These are phyloP conservation scores for Heliconius cydno DNA, from an alignment of 2,888 invertebrate species.

Conservation along the genomic window DNA sequence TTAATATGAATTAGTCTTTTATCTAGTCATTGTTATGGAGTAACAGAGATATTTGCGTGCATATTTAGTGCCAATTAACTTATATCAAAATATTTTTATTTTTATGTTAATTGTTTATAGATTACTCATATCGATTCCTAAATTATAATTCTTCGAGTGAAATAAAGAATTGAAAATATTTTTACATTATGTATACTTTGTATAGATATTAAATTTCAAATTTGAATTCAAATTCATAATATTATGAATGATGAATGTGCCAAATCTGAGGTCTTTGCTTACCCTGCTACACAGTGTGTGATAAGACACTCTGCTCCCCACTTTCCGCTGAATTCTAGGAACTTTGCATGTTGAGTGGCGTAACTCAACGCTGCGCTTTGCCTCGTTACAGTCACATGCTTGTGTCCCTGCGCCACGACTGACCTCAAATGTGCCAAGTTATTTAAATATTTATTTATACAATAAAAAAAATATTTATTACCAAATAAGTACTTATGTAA, in stretches of 20 bases:
- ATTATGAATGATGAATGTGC: neutral
- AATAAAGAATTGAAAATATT: slow-evolving; percentile 6
- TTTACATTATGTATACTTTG: neutral
- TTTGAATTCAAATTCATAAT: neutral
- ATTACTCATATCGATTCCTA: slow-evolving; percentile 2
- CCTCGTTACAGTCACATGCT: too few species aligned
- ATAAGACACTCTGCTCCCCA: too few species aligned
- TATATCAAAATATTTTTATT: neutral
- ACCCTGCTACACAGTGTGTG: too few species aligned
- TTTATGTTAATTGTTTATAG: neutral
- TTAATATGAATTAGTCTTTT: slow-evolving; percentile 53
- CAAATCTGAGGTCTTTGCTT: neutral
- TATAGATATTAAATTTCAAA: neutral
- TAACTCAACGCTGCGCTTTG: too few species aligned
- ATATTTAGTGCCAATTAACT: neutral
- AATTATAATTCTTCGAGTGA: slow-evolving; percentile 8
- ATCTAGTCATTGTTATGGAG: slow-evolving; percentile 62
- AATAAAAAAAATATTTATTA: neutral
- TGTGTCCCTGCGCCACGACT: too few species aligned
- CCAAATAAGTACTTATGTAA: neutral
- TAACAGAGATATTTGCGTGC: slow-evolving; percentile 3
- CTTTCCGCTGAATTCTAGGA: too few species aligned
- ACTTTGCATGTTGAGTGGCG: too few species aligned
- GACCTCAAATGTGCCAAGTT: slow-evolving; percentile 1
- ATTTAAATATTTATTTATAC: neutral